A percentile compares a stretch with the other conserved stretches of the same genome.
These are phyloP conservation scores for Psittacula echo DNA, from an alignment of 2,797 vertebrate genomes.

Conservation along the genomic window DNA sequence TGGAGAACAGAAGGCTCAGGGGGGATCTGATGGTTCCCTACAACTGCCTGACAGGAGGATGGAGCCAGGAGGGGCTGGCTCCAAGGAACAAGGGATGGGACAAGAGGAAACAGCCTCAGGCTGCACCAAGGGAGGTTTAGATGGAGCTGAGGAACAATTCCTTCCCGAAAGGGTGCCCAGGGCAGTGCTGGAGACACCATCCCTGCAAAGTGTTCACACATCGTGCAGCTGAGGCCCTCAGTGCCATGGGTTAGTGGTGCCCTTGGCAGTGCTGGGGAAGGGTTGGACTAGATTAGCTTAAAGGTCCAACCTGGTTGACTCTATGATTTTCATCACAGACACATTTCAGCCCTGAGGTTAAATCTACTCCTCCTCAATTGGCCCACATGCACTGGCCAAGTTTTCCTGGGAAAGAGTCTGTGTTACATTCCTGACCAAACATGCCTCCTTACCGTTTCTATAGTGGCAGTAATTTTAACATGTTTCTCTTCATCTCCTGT, in stretches of 20 bases:
- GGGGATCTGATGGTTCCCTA: too few relatives aligned
- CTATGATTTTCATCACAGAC: neutral
- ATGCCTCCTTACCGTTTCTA: slow-evolving; percentile 81
- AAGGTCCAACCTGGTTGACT: neutral
- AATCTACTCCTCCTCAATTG: neutral
- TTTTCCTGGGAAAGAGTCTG: neutral
- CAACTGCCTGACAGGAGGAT: too few relatives aligned
- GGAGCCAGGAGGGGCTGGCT: too few relatives aligned
- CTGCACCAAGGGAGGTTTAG: too few relatives aligned
- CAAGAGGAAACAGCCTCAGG: too few relatives aligned
- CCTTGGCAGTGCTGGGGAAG: neutral
- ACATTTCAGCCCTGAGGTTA: neutral
- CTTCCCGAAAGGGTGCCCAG: too few relatives aligned
- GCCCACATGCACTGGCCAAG: neutral
- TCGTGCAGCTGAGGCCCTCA: too few relatives aligned
- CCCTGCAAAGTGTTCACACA: neutral
- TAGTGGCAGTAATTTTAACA: slow-evolving; percentile 84
- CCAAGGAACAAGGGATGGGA: too few relatives aligned
- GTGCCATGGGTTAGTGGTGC: neutral
- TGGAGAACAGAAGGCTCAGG: neutral
- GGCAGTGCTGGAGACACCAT: too few relatives aligned
- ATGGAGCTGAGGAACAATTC: too few relatives aligned
- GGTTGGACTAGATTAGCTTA: neutral
- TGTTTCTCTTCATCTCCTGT: slow-evolving; percentile 74
- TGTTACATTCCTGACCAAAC: neutral